Conservation (phyloP, 2,888 invertebrate genomes). For the Luperina testacea region DNA sequence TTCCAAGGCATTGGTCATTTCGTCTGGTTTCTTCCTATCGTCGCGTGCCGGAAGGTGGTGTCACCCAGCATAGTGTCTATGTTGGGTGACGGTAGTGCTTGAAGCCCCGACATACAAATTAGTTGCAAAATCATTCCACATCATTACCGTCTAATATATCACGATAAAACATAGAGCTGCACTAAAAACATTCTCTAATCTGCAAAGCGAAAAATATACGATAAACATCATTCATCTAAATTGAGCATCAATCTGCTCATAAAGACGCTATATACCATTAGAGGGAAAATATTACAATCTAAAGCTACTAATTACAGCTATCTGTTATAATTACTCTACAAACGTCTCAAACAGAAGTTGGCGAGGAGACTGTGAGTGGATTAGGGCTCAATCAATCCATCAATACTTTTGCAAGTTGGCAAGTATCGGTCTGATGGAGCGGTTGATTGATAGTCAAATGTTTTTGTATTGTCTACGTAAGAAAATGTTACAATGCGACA, state of each 20-base stretch:
- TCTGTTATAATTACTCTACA: slow-evolving; percentile 48
- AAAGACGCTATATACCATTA: not conserved
- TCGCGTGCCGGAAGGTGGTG: no score
- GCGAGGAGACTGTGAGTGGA: slow-evolving; percentile 41
- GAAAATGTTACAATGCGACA: not conserved
- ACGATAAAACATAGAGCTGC: not conserved
- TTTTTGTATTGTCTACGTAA: not conserved
- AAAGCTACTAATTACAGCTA: slow-evolving; percentile 33
- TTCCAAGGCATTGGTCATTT: no score
- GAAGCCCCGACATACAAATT: not conserved
- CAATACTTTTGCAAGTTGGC: slow-evolving; percentile 50
- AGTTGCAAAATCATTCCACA: not conserved
- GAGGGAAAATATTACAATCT: slow-evolving; percentile 13
- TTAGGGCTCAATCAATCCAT: slow-evolving; percentile 58
- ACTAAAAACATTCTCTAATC: not conserved
- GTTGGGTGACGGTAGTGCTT: no score
- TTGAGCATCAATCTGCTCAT: slow-evolving; percentile 21
- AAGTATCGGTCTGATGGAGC: slow-evolving; percentile 38
- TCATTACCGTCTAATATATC: not conserved
- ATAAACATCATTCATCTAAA: slow-evolving; percentile 20
- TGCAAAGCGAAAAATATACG: not conserved
- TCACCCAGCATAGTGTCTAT: no score
- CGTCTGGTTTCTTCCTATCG: no score
- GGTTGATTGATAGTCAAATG: slow-evolving; percentile 39
- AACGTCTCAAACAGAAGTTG: slow-evolving; percentile 49